Percentiles rank a stretch among this genome's conserved stretches.
phyloP scores from a whole-genome alignment of 1,140 invertebrate species.

The Drosophila tropicalis region DNA sequence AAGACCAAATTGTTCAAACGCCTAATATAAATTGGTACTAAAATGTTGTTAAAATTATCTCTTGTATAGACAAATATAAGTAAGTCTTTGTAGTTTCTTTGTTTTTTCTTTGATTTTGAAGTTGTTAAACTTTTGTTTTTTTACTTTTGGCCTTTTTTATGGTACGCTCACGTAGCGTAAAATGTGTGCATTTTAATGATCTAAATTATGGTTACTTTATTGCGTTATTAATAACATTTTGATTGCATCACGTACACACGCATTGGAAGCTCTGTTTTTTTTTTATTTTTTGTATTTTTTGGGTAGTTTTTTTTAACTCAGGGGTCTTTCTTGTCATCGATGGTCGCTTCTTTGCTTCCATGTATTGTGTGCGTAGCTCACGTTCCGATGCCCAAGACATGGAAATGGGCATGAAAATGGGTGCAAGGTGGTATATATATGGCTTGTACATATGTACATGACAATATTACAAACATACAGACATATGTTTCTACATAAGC shows the following conservation, averaged over 20 bases:
- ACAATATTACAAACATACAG: slow-evolving; percentile 7
- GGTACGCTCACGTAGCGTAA: slow-evolving; percentile 60
- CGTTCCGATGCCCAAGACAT: slow-evolving; percentile 66
- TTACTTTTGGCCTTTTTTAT: slow-evolving; percentile 1
- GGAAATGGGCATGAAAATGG: slow-evolving; percentile 75
- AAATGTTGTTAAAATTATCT: too few species aligned
- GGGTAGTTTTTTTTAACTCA: slow-evolving; percentile 15
- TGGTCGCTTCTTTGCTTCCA: neutral
- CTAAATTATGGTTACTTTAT: slow-evolving; percentile 80
- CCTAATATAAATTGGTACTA: too few species aligned
- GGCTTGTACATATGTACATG: slow-evolving; percentile 1
- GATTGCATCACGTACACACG: slow-evolving; percentile 79
- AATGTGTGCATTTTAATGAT: slow-evolving; percentile 79
- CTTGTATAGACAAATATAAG: too few species aligned
- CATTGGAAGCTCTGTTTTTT: slow-evolving; percentile 30
- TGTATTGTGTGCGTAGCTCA: slow-evolving; percentile 30
- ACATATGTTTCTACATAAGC: neutral
- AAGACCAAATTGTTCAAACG: too few species aligned
- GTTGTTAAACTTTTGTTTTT: neutral
- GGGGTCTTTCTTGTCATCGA: slow-evolving; percentile 21
- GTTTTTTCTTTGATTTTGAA: neutral
- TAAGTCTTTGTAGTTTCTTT: too few species aligned
- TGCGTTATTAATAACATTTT: slow-evolving; percentile 82
- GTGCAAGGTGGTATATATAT: slow-evolving; percentile 50
- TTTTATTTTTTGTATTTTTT: neutral